Conservation (phyloP, 2,113 vertebrate species). For the Daphoenositta chrysoptera region DNA sequence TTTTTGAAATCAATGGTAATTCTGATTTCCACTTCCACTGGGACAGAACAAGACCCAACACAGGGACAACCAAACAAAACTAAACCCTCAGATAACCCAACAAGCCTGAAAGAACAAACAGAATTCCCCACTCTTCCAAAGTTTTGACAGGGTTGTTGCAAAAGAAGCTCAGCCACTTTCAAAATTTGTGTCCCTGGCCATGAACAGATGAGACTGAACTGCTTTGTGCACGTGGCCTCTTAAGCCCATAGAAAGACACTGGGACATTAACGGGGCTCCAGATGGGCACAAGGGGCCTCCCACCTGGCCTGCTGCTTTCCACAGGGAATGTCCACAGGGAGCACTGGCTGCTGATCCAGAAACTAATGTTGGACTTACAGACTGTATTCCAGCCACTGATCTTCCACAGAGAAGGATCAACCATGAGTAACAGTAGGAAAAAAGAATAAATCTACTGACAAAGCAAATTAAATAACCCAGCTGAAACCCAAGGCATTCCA, state of each 20-base stretch:
- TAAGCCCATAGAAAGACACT: neutral
- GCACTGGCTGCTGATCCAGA: neutral
- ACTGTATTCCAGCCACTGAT: neutral
- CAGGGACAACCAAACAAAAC: neutral
- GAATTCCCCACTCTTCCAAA: neutral
- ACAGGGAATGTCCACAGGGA: neutral
- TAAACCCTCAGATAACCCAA: neutral
- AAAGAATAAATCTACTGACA: neutral
- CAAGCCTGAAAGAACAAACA: neutral
- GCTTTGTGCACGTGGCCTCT: neutral
- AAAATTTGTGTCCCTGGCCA: neutral
- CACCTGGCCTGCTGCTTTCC: neutral
- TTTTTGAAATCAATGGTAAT: neutral
- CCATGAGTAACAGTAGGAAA: rapidly evolving
- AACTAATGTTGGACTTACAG: neutral
- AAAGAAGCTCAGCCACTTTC: neutral
- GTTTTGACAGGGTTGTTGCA: neutral
- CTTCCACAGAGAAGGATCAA: neutral
- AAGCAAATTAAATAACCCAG: neutral
- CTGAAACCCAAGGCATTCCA: neutral
- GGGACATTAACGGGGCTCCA: neutral
- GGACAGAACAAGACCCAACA: neutral
- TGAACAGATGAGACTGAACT: neutral
- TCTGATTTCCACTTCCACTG: neutral
- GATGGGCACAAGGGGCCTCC: neutral